These are phyloP conservation scores for Ramazzottius varieornatus DNA, from an alignment of 2,888 invertebrate genomes.

Conservation along the genomic window DNA sequence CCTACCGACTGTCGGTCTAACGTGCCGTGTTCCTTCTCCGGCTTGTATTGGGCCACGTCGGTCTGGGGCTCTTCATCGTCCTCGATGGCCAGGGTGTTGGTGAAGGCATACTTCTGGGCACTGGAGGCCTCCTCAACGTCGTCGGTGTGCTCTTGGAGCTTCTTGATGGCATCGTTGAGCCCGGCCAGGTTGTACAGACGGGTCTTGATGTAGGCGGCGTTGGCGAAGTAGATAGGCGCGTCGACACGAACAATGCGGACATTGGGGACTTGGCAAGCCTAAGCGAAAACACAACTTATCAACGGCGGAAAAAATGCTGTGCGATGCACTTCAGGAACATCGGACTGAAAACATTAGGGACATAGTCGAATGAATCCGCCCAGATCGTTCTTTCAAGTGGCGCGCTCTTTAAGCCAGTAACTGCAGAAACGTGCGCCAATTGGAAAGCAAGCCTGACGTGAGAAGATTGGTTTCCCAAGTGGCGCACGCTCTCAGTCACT, in stretches of 20 bases:
- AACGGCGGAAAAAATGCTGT: too few relatives aligned
- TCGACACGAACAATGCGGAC: background rate
- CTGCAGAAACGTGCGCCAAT: too few relatives aligned
- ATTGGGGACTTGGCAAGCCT: background rate
- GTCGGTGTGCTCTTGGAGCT: background rate
- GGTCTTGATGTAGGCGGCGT: background rate
- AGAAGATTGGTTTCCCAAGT: too few relatives aligned
- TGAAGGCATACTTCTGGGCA: background rate
- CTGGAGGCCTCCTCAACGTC: background rate
- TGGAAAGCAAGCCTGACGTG: too few relatives aligned
- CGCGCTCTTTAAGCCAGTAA: too few relatives aligned
- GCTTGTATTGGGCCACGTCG: background rate
- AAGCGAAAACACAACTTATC: too few relatives aligned
- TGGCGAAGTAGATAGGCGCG: background rate
- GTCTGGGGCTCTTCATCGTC: background rate
- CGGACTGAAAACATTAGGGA: too few relatives aligned
- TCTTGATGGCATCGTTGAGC: background rate
- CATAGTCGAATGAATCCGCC: too few relatives aligned
- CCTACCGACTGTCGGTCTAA: background rate
- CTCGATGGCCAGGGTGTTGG: background rate
- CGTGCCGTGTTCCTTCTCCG: background rate
- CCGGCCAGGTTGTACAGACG: constrained; percentile 1
- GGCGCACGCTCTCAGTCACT: too few relatives aligned
- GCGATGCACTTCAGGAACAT: too few relatives aligned
- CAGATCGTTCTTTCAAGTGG: too few relatives aligned